These are phyloP conservation scores for Agrotis segetum DNA, from an alignment of 2,888 invertebrate genomes.

Conservation along the genomic window DNA sequence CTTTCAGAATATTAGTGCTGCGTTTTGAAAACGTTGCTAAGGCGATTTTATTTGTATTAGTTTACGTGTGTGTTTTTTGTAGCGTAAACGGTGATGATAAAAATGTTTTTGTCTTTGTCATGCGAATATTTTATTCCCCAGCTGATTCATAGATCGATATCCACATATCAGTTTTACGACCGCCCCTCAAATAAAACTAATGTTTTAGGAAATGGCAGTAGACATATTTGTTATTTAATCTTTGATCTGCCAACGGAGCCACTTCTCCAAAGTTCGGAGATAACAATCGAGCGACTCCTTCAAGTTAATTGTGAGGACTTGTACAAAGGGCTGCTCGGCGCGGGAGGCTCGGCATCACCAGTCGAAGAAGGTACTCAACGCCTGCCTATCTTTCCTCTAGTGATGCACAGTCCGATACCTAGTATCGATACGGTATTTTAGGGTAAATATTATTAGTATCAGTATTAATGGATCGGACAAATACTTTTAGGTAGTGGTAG, in stretches of 20 bases:
- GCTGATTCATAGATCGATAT: constrained; percentile 7
- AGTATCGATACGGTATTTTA: neutral
- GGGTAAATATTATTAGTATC: neutral
- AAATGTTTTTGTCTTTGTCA: neutral
- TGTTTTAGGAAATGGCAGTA: constrained; percentile 47
- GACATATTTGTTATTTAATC: constrained; percentile 67
- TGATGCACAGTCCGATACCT: neutral
- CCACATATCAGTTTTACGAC: constrained; percentile 46
- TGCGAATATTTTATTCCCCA: neutral
- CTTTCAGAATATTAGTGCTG: neutral
- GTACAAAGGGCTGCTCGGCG: constrained; percentile 65
- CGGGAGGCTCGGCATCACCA: constrained; percentile 44
- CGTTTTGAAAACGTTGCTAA: neutral
- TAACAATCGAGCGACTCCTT: constrained; percentile 75
- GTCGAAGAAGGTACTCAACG: constrained; percentile 71
- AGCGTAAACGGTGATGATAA: no score
- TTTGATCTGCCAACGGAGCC: constrained; percentile 70
- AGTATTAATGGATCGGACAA: no score
- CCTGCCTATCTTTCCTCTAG: constrained; percentile 63
- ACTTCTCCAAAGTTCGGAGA: constrained; percentile 71
- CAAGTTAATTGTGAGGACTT: constrained; percentile 77
- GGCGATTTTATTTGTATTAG: neutral
- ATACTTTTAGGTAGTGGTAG: neutral
- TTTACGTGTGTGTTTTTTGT: no score
- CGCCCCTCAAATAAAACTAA: constrained; percentile 49